Percentiles rank a stretch among this genome's conserved stretches.
phyloP scores from a whole-genome alignment of 1,140 invertebrate species.

The Zaprionus taronus region DNA sequence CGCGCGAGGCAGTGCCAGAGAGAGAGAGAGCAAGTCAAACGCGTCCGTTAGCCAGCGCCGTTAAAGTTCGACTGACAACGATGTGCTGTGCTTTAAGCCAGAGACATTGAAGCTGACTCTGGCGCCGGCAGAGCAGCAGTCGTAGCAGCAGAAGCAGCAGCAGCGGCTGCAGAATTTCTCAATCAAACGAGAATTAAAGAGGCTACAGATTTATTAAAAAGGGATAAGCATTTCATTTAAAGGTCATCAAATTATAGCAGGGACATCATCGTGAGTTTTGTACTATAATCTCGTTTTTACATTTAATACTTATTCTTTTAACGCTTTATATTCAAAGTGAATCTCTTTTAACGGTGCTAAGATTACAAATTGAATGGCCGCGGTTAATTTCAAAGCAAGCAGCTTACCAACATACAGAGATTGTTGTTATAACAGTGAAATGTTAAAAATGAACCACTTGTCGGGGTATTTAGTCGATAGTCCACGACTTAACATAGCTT shows the following conservation, averaged over 20 bases:
- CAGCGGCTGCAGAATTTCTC: background rate
- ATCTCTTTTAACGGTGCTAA: background rate
- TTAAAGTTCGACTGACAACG: slow-evolving; percentile 63
- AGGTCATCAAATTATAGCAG: too few relatives aligned
- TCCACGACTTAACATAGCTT: background rate
- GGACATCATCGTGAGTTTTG: too few relatives aligned
- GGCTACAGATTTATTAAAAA: too few relatives aligned
- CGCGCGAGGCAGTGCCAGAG: slow-evolving; percentile 10
- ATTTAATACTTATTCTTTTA: background rate
- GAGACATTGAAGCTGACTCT: slow-evolving; percentile 25
- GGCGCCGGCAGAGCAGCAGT: slow-evolving; percentile 27
- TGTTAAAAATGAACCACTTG: background rate
- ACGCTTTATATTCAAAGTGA: background rate
- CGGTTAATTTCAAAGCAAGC: background rate
- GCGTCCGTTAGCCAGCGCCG: slow-evolving; percentile 67
- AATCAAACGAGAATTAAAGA: background rate
- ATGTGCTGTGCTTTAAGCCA: slow-evolving; percentile 42
- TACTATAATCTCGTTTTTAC: too few relatives aligned
- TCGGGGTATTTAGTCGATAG: background rate
- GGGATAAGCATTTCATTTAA: too few relatives aligned
- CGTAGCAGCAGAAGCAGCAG: slow-evolving; percentile 11
- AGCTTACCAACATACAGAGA: background rate
- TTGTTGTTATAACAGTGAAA: background rate
- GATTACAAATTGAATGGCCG: background rate
- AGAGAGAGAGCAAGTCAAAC: slow-evolving; percentile 49